Percentiles rank a stretch among this genome's conserved stretches.
These are phyloP conservation scores for Lathamus discolor DNA, from an alignment of 2,113 vertebrate species.

Conservation along the genomic window DNA sequence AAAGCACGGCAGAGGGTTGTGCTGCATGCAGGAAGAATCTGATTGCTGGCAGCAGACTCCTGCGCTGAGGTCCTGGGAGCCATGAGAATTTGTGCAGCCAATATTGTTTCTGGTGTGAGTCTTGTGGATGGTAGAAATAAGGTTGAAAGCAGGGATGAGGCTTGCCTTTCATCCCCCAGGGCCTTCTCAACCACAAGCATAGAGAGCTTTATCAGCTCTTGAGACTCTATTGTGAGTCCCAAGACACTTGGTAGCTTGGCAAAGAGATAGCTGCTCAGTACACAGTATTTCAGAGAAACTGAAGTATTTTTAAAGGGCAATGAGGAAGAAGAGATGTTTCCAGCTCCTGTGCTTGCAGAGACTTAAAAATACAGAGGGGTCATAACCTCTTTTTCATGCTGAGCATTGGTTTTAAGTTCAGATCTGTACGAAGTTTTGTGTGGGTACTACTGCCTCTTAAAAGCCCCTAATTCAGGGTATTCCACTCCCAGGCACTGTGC, in stretches of 20 bases:
- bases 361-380: not conserved
- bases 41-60: not conserved
- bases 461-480: not conserved
- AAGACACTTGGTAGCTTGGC: not conserved
- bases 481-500: not conserved
- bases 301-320: not conserved
- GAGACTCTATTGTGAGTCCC: not conserved
- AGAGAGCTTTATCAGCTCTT: not conserved
- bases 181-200: not conserved
- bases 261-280: not conserved
- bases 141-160: not conserved
- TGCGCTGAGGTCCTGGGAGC: accelerated
- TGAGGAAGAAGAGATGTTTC: not conserved
- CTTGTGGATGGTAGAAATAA: not conserved
- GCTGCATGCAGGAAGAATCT: not conserved
- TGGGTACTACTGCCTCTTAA: not conserved
- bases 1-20: not conserved
- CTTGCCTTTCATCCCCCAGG: not conserved
- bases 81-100: not conserved
- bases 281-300: not conserved
- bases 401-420: not conserved
- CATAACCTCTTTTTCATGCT: not conserved
- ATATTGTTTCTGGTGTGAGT: accelerated
- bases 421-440: not conserved
- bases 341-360: not conserved